Evolutionary conservation across 2,797 vertebrate species (phyloP).

Genomic region (Danio albolineatus): DNA sequence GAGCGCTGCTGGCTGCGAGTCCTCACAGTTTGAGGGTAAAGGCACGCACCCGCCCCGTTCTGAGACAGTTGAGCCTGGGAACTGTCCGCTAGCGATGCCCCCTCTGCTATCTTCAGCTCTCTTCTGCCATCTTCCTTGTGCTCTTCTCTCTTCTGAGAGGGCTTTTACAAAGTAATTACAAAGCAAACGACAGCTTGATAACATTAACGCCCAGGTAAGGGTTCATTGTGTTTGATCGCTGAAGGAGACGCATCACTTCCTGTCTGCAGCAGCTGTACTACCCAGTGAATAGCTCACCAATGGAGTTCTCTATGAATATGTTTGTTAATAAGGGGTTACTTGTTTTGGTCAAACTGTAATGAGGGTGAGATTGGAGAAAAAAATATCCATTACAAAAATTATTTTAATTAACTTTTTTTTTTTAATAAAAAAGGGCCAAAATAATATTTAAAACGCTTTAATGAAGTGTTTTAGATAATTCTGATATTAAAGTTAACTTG

Average conservation of each 20-base stretch:
- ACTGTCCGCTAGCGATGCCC: constrained; percentile 31
- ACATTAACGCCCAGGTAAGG: constrained; percentile 65
- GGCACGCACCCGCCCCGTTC: constrained; percentile 30
- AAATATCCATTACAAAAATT: neutral
- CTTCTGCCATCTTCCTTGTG: constrained; percentile 46
- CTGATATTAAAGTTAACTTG: no score
- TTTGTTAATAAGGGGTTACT: neutral
- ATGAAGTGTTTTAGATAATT: no score
- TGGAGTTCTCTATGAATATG: neutral
- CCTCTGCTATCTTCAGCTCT: constrained; percentile 52
- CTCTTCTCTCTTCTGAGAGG: constrained; percentile 39
- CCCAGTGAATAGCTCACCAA: neutral
- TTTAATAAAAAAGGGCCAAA: neutral
- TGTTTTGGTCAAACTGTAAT: neutral
- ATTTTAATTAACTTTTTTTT: neutral
- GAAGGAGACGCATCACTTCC: constrained; percentile 67
- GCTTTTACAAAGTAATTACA: constrained; percentile 60
- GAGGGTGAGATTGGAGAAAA: neutral
- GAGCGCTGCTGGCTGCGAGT: constrained; percentile 28
- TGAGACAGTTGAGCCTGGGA: constrained; percentile 44
- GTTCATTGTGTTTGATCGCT: constrained; percentile 48
- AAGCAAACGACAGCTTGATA: constrained; percentile 67
- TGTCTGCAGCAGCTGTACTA: neutral
- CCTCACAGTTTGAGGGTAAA: constrained; percentile 42
- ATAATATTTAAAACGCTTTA: no score